A percentile compares a stretch with the other conserved stretches of the same genome.
phyloP scores from a whole-genome alignment of 2,113 vertebrate species.

The Vimba vimba region DNA sequence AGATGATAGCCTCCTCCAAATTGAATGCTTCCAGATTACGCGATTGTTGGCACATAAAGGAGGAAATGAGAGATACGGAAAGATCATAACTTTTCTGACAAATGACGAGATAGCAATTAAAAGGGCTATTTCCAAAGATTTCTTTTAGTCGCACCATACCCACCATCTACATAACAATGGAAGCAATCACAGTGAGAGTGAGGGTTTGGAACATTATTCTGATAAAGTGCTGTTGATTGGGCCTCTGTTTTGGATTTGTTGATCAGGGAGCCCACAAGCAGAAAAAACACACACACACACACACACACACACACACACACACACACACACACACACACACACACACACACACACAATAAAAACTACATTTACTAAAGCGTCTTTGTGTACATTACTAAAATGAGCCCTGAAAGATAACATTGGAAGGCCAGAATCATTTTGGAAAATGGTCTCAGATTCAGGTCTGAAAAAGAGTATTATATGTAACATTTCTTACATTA shows the following conservation, averaged over 20 bases:
- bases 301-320: conserved; percentile 35
- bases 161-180: conserved; percentile 79
- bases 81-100: conserved; percentile 62
- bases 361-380: not conserved
- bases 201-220: conserved; percentile 70
- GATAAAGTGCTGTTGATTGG: conserved; percentile 60
- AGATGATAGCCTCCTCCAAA: conserved; percentile 71
- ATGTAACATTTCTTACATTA: no score
- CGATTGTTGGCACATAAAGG: conserved; percentile 74
- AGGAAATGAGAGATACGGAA: conserved; percentile 59
- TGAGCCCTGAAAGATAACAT: not conserved
- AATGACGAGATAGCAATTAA: conserved; percentile 59
- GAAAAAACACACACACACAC: conserved; percentile 24
- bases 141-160: conserved; percentile 56
- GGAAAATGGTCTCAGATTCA: not conserved
- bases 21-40: conserved; percentile 78
- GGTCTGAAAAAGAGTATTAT: no score
- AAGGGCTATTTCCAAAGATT: conserved; percentile 55
- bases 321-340: conserved; percentile 29
- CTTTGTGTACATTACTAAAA: not conserved
- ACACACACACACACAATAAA: conserved; percentile 30
- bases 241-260: conserved; percentile 57
- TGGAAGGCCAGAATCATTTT: not conserved
- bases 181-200: conserved; percentile 74
- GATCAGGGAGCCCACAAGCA: conserved; percentile 43